These are phyloP conservation scores for Triplophysa rosa DNA, from an alignment of 2,113 vertebrate genomes.

Conservation along the genomic window DNA sequence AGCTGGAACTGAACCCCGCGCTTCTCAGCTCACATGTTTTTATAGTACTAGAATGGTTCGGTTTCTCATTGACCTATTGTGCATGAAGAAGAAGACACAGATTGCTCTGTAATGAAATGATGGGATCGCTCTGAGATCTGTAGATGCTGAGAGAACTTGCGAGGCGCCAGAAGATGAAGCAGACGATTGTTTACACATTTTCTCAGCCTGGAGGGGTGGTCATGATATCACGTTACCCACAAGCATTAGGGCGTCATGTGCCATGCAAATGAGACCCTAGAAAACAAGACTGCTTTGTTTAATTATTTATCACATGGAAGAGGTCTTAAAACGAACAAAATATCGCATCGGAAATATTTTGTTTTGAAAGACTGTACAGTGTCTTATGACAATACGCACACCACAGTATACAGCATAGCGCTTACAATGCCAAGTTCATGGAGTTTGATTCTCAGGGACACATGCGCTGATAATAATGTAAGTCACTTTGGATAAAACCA, in stretches of 20 bases:
- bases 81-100: slow-evolving; percentile 4
- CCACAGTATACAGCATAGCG: not conserved
- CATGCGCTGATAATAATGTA: too few relatives aligned
- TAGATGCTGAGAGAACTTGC: slow-evolving; percentile 34
- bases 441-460: too few relatives aligned
- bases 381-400: not conserved
- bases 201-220: slow-evolving; percentile 62
- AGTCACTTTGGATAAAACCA: too few relatives aligned
- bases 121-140: slow-evolving; percentile 20
- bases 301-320: slow-evolving; percentile 70
- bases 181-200: slow-evolving; percentile 46
- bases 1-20: not conserved
- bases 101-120: slow-evolving; percentile 32
- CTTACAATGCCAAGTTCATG: too few relatives aligned
- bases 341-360: slow-evolving; percentile 52
- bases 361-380: not conserved
- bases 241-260: slow-evolving; percentile 63
- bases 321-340: slow-evolving; percentile 55
- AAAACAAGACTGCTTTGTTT: slow-evolving; percentile 40
- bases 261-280: slow-evolving; percentile 61
- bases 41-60: slow-evolving; percentile 2
- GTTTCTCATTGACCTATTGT: slow-evolving; percentile 12
- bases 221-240: slow-evolving; percentile 72
- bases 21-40: not conserved
- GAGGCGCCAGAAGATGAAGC: slow-evolving; percentile 61